phyloP scores from a whole-genome alignment of 2,113 vertebrate species.

The Osmerus eperlanus region DNA sequence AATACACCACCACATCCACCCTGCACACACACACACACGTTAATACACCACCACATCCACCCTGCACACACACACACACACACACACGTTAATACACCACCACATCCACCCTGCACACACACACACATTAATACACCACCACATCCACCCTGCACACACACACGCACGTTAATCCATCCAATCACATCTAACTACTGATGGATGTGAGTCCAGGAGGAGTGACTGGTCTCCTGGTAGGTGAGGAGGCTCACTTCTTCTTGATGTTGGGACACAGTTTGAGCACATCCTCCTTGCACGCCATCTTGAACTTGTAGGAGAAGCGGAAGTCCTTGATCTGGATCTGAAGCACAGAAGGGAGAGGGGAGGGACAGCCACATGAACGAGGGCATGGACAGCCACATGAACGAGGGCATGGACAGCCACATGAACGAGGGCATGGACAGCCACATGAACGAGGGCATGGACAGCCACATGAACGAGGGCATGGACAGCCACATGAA shows the following conservation, averaged over 20 bases:
- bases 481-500: background rate
- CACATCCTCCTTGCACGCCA: slow-evolving; percentile 97
- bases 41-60: no score
- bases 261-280: slow-evolving; percentile 96
- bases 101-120: no score
- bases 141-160: no score
- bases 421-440: no score
- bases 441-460: background rate
- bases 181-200: no score
- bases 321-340: slow-evolving; percentile 98
- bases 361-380: no score
- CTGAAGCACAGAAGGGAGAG: slow-evolving; percentile 57
- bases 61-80: no score
- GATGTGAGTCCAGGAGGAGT: background rate
- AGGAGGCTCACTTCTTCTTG: slow-evolving; percentile 88
- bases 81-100: no score
- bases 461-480: no score
- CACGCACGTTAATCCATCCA: no score
- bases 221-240: background rate
- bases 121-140: no score
- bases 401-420: background rate
- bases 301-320: slow-evolving; percentile 98
- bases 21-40: no score
- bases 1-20: slow-evolving; percentile 70
- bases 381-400: background rate